phyloP scores from a whole-genome alignment of 2,888 invertebrate species.

The Mimumesa dahlbomi region DNA sequence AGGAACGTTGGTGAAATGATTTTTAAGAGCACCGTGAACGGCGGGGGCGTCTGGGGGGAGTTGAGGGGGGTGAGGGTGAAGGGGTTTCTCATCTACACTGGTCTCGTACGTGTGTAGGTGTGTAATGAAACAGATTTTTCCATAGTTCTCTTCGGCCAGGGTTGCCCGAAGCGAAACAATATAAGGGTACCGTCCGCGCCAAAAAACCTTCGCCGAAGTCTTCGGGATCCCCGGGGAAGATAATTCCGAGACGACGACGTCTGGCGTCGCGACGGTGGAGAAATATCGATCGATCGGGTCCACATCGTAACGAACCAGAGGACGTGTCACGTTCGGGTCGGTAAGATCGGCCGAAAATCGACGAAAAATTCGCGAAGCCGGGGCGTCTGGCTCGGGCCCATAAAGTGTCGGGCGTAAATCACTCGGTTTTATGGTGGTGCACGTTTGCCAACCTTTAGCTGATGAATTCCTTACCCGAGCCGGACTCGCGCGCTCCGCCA shows the following conservation, averaged over 20 bases:
- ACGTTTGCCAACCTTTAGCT: conserved; percentile 80
- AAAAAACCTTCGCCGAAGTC: neutral
- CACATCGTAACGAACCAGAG: too few species aligned
- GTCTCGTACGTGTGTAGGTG: conserved; percentile 34
- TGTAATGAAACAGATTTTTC: conserved; percentile 70
- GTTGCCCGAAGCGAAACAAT: conserved; percentile 56
- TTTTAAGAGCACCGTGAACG: too few species aligned
- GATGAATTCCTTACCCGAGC: conserved; percentile 79
- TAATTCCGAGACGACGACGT: neutral
- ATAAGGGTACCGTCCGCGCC: conserved; percentile 42
- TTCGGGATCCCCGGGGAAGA: neutral
- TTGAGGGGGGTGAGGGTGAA: neutral
- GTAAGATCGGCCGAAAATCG: conserved; percentile 69
- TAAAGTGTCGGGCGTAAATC: conserved; percentile 80
- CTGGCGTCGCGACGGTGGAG: neutral
- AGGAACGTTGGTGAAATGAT: neutral
- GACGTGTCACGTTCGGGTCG: conserved; percentile 22
- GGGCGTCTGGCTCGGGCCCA: conserved; percentile 76
- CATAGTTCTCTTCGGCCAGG: conserved; percentile 55
- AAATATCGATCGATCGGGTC: conserved; percentile 15
- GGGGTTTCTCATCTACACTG: neutral
- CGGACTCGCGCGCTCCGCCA: conserved; percentile 43
- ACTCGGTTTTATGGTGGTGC: conserved; percentile 80
- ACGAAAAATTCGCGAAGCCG: conserved; percentile 79
- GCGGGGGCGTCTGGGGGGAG: too few species aligned